Evolutionary conservation across 2,888 invertebrate genomes (phyloP), one percentile per base, ranked within the genome.

Genomic region (Chrysina gloriosa): DNA sequence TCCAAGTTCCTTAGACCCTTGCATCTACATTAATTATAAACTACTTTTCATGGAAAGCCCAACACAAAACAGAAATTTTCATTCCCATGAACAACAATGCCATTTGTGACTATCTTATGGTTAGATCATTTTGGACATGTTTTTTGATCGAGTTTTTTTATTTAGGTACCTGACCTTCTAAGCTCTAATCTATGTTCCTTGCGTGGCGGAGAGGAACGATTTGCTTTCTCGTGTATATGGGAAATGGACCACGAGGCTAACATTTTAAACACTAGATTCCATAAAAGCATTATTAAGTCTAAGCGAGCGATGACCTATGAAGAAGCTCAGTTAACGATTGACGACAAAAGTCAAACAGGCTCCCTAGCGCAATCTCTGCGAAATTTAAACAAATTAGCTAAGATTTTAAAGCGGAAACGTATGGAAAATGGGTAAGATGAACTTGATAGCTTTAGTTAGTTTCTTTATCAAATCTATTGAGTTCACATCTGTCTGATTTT

Each of bases 221-320:
- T 98, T 78, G 97, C 98, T 0, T 99, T 99, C 81, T 97, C 98
- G 0, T 96, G 95, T 71, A 85, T 99, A 52, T 99, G 98, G 98
- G 94, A 95, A 82, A 86, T 99, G 79, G 93, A 94, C 69, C 85
- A 89, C 5, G 86, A 94, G 47, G 94, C 96, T 0, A 92, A 95
- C 74, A 91, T 97, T 63, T 77, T 96, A 1, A 86, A 86, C 3
- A 93, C 93, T 0, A 89, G 89, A 73, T 98, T 94, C 80, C 92
- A 92, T 78, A 99, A 99, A 83, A 96, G 96, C 76, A 90, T 99
- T 42, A 99, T 99, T 71, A 88, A 91, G 83, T 95, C 95, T 0
- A 88, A 90, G 70, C 89, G 91, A n/a, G 96, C 98, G 0, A 90
- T 99, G 90, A 99, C 98, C 0, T 99, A 99, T 79, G 97, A 95